phyloP scores from a whole-genome alignment of 2,797 vertebrate genomes.

The Pantherophis vulpinus region DNA sequence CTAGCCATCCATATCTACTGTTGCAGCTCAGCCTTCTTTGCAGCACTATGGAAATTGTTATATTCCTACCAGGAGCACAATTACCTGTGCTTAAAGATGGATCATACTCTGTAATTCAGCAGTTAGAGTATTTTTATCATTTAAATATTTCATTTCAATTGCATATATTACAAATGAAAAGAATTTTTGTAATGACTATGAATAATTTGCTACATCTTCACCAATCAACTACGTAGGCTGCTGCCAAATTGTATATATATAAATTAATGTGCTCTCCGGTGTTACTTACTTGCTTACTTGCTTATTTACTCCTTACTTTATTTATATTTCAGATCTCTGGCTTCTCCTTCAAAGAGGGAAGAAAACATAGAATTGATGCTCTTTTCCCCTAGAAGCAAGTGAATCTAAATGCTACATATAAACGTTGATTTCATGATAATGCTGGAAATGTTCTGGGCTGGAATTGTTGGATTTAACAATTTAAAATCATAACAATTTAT shows the following conservation, averaged over 20 bases:
- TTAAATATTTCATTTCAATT: not conserved
- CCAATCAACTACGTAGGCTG: not conserved
- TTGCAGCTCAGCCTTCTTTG: not conserved
- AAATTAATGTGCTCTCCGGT: not conserved
- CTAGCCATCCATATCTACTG: not conserved
- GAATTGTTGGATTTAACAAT: conserved; percentile 38
- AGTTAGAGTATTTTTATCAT: not conserved
- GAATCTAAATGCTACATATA: conserved; percentile 35
- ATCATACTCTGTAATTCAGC: not conserved
- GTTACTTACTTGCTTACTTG: not conserved
- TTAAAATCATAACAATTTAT: conserved; percentile 48
- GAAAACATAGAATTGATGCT: conserved; percentile 8
- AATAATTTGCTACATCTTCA: not conserved
- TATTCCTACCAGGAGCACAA: not conserved
- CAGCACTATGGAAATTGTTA: not conserved
- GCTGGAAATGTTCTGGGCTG: conserved; percentile 41
- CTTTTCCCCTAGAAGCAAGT: conserved; percentile 18
- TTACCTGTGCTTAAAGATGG: not conserved
- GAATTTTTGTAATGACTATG: not conserved
- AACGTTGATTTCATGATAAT: conserved; percentile 37
- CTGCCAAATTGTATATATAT: not conserved
- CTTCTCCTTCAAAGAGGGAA: not conserved
- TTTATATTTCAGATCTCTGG: not conserved
- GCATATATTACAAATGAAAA: not conserved
- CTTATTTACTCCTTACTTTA: not conserved